A percentile compares a stretch with the other conserved stretches of the same genome.
Conservation (phyloP, 2,113 vertebrate species). For the Micronisus gabar region DNA sequence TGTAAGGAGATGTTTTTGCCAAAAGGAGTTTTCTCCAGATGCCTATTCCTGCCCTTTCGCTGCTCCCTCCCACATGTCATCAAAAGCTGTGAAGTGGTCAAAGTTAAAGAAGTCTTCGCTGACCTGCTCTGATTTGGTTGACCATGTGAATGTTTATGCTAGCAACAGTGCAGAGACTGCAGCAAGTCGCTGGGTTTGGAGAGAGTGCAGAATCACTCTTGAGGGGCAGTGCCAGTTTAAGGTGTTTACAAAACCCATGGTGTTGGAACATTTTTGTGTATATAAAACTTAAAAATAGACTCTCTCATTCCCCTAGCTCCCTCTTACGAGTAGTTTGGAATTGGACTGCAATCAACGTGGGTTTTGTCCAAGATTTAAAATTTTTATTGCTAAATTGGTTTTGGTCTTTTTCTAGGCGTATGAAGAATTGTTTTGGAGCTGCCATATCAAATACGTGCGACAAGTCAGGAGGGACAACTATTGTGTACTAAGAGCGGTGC, state of each 20-base stretch:
- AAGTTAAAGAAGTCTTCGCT: not conserved
- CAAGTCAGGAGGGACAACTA: constrained; percentile 77
- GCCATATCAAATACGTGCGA: constrained; percentile 71
- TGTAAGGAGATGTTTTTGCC: not conserved
- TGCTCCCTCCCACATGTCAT: not conserved
- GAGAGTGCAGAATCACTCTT: not conserved
- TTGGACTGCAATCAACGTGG: not conserved
- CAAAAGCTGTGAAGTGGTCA: not conserved
- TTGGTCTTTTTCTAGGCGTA: constrained; percentile 65
- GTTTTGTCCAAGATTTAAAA: not conserved
- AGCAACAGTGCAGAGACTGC: not conserved
- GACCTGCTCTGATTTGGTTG: not conserved
- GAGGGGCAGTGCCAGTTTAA: not conserved
- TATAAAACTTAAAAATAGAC: not conserved
- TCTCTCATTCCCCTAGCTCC: not conserved
- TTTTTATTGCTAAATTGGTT: not conserved
- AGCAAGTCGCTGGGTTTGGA: not conserved
- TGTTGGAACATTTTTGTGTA: not conserved
- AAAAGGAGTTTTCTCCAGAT: not conserved
- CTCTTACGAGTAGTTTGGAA: not conserved
- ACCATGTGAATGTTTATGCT: not conserved
- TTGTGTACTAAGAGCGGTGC: constrained; percentile 68
- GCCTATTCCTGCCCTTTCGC: not conserved
- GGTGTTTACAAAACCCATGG: not conserved
- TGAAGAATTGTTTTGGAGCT: constrained; percentile 69